A percentile compares a stretch with the other conserved stretches of the same genome.
These are phyloP conservation scores for Enhydra lutris DNA, from an alignment of 2,113 vertebrate genomes.

Conservation along the genomic window DNA sequence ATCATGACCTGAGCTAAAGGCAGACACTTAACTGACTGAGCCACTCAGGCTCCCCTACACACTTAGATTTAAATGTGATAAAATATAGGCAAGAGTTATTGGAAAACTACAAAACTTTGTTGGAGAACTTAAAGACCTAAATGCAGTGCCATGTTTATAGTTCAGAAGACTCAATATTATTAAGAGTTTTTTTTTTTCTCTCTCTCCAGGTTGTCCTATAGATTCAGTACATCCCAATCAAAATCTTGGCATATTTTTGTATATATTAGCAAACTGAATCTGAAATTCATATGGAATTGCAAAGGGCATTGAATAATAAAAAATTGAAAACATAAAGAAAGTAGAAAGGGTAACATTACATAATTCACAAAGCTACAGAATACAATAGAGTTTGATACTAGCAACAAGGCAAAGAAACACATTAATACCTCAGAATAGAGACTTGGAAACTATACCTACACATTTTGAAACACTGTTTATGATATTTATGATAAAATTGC, in stretches of 20 bases:
- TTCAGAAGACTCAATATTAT: neutral
- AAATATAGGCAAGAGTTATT: neutral
- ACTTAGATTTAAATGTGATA: neutral
- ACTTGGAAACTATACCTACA: neutral
- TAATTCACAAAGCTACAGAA: neutral
- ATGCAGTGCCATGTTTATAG: neutral
- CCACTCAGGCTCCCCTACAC: neutral
- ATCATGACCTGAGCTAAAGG: too few species aligned
- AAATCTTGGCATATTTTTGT: neutral
- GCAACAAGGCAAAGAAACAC: neutral
- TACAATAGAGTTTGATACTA: neutral
- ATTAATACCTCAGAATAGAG: neutral
- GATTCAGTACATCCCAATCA: neutral
- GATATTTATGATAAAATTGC: neutral
- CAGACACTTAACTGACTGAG: too few species aligned
- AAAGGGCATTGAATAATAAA: neutral
- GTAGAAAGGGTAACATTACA: neutral
- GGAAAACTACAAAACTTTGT: neutral
- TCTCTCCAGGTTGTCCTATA: neutral
- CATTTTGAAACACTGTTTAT: neutral
- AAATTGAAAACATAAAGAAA: neutral
- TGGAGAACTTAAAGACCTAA: neutral
- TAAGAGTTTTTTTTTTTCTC: neutral
- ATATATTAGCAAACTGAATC: neutral
- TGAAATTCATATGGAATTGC: neutral